Conservation (phyloP, 2,888 invertebrate genomes). For the Ditula angustiorana region DNA sequence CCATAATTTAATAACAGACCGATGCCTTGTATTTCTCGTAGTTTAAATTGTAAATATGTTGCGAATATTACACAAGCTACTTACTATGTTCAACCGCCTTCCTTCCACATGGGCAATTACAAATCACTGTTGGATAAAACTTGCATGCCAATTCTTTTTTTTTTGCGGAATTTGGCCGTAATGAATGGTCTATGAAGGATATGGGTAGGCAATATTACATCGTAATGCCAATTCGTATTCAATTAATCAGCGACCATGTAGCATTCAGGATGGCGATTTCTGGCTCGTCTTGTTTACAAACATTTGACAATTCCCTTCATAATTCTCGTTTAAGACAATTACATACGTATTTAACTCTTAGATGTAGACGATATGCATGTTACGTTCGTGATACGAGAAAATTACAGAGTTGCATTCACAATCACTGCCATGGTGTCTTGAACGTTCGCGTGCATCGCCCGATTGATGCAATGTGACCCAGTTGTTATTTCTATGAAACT, state of each 20-base stretch:
- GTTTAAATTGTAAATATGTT: conserved; percentile 48
- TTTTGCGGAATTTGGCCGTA: conserved; percentile 30
- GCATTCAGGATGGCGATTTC: no score
- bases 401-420: conserved; percentile 69
- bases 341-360: no score
- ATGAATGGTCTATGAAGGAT: conserved; percentile 27
- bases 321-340: conserved; percentile 37
- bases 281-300: no score
- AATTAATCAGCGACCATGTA: background rate
- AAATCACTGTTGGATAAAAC: conserved; percentile 29
- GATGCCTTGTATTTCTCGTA: background rate
- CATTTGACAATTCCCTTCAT: background rate
- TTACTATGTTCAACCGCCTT: conserved; percentile 51
- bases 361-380: conserved; percentile 45
- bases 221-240: background rate
- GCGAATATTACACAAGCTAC: conserved; percentile 52
- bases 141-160: conserved; percentile 21
- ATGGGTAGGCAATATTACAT: background rate
- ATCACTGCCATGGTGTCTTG: conserved; percentile 70
- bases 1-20: conserved; percentile 26
- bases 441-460: conserved; percentile 73
- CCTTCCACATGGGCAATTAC: conserved; percentile 52
- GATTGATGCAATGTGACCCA: conserved; percentile 79
- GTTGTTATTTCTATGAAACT: conserved; percentile 71
- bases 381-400: conserved; percentile 64